Conservation (phyloP, 2,888 invertebrate genomes). For the Euplexia lucipara region DNA sequence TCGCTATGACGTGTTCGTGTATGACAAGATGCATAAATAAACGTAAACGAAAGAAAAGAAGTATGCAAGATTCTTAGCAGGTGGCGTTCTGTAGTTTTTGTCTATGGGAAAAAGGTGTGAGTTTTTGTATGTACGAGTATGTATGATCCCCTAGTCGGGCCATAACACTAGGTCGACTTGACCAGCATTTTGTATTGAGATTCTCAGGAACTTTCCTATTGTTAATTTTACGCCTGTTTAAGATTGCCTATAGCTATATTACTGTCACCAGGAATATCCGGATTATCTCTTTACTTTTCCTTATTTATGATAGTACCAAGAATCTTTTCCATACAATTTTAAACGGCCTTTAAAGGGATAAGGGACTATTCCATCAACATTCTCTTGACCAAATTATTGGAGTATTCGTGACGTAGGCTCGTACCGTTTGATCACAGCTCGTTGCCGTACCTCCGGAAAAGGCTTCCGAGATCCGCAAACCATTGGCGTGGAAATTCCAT, state of each 20-base stretch:
- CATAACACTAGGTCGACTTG: too few relatives aligned
- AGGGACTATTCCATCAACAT: slow-evolving; percentile 18
- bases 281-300: not conserved
- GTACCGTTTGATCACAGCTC: slow-evolving; percentile 74
- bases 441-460: slow-evolving; percentile 71
- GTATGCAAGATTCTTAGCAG: too few relatives aligned
- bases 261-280: too few relatives aligned
- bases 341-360: slow-evolving; percentile 12
- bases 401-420: slow-evolving; percentile 30
- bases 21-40: too few relatives aligned
- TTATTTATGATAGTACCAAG: not conserved
- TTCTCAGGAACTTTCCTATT: not conserved
- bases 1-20: too few relatives aligned
- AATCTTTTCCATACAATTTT: slow-evolving; percentile 11
- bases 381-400: slow-evolving; percentile 47
- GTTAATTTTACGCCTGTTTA: not conserved
- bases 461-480: slow-evolving; percentile 79
- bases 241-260: not conserved
- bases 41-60: too few relatives aligned
- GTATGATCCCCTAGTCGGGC: not conserved
- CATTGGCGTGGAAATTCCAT: slow-evolving; percentile 84
- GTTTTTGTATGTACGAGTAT: too few relatives aligned
- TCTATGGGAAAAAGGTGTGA: too few relatives aligned
- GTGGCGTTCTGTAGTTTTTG: too few relatives aligned
- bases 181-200: too few relatives aligned